These are phyloP conservation scores for Pseudomyrmex cubaensis DNA, from an alignment of 1,140 invertebrate species.

Conservation along the genomic window DNA sequence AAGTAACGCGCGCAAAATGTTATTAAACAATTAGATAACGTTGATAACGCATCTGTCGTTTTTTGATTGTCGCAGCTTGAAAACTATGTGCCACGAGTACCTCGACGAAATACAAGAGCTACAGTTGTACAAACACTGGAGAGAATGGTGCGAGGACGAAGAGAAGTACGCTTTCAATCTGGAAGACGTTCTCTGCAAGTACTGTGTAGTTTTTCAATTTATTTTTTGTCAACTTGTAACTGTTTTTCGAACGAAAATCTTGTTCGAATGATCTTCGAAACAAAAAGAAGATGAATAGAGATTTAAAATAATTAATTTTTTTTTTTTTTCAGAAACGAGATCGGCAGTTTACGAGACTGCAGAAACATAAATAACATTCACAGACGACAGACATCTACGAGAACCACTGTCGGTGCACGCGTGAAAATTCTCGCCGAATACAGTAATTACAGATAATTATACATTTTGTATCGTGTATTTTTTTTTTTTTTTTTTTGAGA, in stretches of 20 bases:
- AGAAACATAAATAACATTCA: conserved; percentile 63
- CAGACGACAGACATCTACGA: conserved; percentile 10
- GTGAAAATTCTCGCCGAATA: conserved; percentile 41
- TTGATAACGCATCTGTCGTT: background rate
- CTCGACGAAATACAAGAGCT: conserved; percentile 71
- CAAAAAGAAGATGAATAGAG: background rate
- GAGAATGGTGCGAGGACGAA: conserved; percentile 67
- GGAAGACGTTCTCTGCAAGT: conserved; percentile 74
- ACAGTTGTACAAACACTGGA: conserved; percentile 77
- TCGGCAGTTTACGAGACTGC: conserved; percentile 74
- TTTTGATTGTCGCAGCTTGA: conserved; percentile 68
- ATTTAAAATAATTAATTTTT: too few relatives aligned
- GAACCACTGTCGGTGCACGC: conserved; percentile 22
- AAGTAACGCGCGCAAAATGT: conserved; percentile 65
- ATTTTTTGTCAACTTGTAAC: background rate
- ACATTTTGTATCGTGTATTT: conserved; percentile 9
- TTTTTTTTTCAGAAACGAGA: conserved; percentile 54
- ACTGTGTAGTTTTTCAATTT: conserved; percentile 20
- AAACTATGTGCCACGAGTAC: conserved; percentile 75
- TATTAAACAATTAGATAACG: background rate
- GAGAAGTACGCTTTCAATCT: conserved; percentile 55
- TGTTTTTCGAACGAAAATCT: background rate
- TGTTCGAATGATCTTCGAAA: background rate
- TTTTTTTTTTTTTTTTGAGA: too few relatives aligned
- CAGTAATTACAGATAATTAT: background rate